These are phyloP conservation scores for Tenodera sinensis DNA, from an alignment of 2,888 invertebrate genomes.

Conservation along the genomic window DNA sequence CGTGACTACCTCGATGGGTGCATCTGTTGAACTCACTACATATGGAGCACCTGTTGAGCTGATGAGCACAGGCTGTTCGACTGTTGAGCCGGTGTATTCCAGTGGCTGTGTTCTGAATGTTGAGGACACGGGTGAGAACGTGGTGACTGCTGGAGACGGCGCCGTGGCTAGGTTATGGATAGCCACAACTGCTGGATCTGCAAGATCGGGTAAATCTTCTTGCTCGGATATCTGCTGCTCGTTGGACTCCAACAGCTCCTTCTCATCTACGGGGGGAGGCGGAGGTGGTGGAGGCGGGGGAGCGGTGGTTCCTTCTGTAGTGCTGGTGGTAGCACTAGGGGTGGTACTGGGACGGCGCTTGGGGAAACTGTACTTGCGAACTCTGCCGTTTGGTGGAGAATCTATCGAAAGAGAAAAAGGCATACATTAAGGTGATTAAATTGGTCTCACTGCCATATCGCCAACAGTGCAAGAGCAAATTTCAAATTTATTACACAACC, in stretches of 20 bases:
- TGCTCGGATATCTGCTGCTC: neutral
- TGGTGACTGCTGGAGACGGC: conserved; percentile 20
- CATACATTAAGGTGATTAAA: neutral
- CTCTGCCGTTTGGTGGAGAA: neutral
- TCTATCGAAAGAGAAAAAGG: neutral
- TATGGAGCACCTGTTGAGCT: neutral
- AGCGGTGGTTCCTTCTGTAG: neutral
- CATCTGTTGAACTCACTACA: neutral
- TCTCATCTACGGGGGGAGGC: neutral
- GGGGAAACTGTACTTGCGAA: conserved; percentile 15
- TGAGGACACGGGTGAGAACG: conserved; percentile 3
- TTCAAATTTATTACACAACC: no score
- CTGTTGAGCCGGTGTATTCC: neutral
- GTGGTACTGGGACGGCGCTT: conserved; percentile 12
- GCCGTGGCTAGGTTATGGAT: conserved; percentile 38
- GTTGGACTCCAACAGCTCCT: conserved; percentile 4
- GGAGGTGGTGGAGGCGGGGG: neutral
- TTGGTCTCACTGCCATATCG: no score
- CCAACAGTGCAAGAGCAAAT: no score
- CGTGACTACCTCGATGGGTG: neutral
- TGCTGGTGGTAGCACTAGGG: neutral
- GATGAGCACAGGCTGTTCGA: neutral
- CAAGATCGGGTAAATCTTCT: conserved; percentile 36
- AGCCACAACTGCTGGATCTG: conserved; percentile 39
- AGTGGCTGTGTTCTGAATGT: neutral